A percentile compares a stretch with the other conserved stretches of the same genome.
Conservation (phyloP, 1,140 invertebrate genomes). For the Neotoxoptera formosana region DNA sequence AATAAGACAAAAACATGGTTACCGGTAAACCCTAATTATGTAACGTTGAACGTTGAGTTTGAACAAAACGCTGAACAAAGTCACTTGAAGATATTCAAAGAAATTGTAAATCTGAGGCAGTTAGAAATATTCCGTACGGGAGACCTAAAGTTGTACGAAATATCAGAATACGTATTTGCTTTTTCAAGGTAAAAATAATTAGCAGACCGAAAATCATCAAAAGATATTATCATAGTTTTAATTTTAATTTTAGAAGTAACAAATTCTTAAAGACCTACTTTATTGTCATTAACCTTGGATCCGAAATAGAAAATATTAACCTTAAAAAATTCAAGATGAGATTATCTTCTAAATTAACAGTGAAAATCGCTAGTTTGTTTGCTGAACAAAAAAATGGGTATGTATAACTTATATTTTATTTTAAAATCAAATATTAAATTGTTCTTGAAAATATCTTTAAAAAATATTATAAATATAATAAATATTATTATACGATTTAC, state of each 20-base stretch:
- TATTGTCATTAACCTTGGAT: slow-evolving; percentile 55
- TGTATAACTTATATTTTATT: background rate
- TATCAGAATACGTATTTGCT: slow-evolving; percentile 58
- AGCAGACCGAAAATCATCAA: no score
- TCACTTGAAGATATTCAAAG: slow-evolving; percentile 67
- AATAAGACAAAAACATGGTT: slow-evolving; percentile 72
- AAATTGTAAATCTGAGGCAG: slow-evolving; percentile 64
- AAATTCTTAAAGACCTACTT: slow-evolving; percentile 35
- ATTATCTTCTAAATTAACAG: background rate
- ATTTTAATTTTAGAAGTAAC: background rate
- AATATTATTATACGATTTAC: background rate
- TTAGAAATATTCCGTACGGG: slow-evolving; percentile 64
- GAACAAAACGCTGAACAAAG: slow-evolving; percentile 61
- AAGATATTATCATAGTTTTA: no score
- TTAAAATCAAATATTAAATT: no score
- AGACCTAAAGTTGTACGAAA: slow-evolving; percentile 60
- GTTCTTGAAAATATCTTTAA: no score
- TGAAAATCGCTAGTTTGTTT: background rate
- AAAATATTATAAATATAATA: no score
- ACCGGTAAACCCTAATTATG: slow-evolving; percentile 69
- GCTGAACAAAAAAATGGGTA: background rate
- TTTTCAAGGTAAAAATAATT: slow-evolving; percentile 51
- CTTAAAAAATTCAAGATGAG: background rate
- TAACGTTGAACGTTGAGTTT: slow-evolving; percentile 65
- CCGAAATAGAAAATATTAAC: slow-evolving; percentile 38